A percentile compares a stretch with the other conserved stretches of the same genome.
Conservation (phyloP, 2,888 invertebrate species). For the Caenorhabditis virilis region DNA sequence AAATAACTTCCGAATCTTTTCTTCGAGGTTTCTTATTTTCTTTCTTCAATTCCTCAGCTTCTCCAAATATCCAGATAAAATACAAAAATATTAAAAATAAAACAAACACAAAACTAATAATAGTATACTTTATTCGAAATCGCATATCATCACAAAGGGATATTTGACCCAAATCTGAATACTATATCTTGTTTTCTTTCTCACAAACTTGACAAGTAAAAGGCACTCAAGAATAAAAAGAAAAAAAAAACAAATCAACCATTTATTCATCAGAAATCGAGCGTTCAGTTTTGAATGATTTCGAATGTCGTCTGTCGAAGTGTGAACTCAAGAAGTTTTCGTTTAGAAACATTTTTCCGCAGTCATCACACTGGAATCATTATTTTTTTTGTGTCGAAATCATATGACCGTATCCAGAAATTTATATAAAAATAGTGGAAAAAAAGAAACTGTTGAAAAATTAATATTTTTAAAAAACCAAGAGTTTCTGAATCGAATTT, state of each 20-base stretch:
- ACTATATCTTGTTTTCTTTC: too few species aligned
- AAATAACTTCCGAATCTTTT: constrained; percentile 13
- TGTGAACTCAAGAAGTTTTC: constrained; percentile 22
- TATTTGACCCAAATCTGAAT: too few species aligned
- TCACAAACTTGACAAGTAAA: too few species aligned
- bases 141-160: too few species aligned
- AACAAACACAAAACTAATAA: constrained; percentile 17
- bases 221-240: too few species aligned
- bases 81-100: constrained; percentile 3
- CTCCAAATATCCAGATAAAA: background rate
- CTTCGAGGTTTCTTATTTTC: background rate
- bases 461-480: background rate
- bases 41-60: background rate
- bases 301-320: constrained; percentile 25
- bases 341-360: constrained; percentile 31
- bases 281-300: background rate
- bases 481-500: too few species aligned
- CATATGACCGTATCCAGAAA: too few species aligned
- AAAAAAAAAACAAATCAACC: too few species aligned
- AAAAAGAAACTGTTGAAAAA: background rate
- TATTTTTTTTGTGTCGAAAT: too few species aligned
- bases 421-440: too few species aligned
- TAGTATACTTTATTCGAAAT: constrained; percentile 20
- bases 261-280: too few species aligned
- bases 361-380: constrained; percentile 25